phyloP scores from a whole-genome alignment of 2,113 vertebrate species.

The Geothlypis trichas region DNA sequence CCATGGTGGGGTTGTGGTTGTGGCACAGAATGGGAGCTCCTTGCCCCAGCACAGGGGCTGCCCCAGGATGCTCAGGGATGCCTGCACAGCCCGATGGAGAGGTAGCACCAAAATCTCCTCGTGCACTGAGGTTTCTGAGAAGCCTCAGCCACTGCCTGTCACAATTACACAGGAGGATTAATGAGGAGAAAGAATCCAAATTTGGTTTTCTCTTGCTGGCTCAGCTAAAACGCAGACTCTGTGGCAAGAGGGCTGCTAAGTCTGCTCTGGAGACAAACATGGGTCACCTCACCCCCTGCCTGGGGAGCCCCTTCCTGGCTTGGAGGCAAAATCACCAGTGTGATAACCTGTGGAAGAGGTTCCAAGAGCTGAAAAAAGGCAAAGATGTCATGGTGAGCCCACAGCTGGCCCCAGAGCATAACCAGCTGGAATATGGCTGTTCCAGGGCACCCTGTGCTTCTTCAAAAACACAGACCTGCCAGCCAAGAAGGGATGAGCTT shows the following conservation, averaged over 20 bases:
- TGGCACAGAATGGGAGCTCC: fast-evolving
- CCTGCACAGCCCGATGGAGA: not conserved
- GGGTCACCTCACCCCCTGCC: not conserved
- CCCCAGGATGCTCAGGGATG: not conserved
- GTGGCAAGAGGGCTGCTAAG: not conserved
- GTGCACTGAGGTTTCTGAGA: not conserved
- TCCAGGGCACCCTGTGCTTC: not conserved
- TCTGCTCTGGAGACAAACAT: not conserved
- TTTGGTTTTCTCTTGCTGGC: not conserved
- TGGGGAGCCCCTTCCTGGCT: fast-evolving
- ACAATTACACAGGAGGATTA: not conserved
- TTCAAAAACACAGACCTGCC: not conserved
- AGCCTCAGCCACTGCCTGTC: not conserved
- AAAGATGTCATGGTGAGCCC: not conserved
- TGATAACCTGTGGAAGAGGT: not conserved
- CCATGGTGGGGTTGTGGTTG: not conserved
- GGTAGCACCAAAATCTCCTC: not conserved
- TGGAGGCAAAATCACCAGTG: not conserved
- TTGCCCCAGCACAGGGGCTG: fast-evolving
- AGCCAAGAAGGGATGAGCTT: not conserved
- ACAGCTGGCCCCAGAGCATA: not conserved
- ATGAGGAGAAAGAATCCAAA: not conserved
- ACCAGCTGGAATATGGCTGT: not conserved
- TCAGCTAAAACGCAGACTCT: not conserved
- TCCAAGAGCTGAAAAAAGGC: not conserved